Conservation (phyloP, 2,888 invertebrate genomes). For the Caenorhabditis doughertyi region DNA sequence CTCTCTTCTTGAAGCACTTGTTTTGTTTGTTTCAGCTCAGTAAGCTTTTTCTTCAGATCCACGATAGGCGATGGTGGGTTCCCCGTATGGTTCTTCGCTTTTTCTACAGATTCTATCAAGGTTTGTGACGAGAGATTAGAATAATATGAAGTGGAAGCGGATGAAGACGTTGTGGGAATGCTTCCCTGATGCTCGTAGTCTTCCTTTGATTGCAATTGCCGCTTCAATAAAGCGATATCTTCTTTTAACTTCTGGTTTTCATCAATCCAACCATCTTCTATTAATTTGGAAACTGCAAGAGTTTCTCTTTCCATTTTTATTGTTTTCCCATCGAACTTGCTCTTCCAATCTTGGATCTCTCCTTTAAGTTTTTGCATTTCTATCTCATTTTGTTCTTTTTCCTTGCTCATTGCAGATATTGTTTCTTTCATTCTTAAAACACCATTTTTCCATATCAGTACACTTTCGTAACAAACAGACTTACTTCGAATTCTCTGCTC, state of each 20-base stretch:
- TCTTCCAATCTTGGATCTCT: background rate
- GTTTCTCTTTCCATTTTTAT: background rate
- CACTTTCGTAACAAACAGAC: background rate
- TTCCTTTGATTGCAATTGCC: background rate
- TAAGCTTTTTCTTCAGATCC: too few relatives aligned
- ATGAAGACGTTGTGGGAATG: too few relatives aligned
- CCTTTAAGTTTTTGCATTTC: background rate
- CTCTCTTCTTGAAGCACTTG: too few relatives aligned
- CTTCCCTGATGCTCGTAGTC: too few relatives aligned
- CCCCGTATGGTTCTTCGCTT: too few relatives aligned
- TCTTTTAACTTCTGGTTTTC: background rate
- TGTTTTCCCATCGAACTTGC: background rate
- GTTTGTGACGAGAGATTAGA: too few relatives aligned
- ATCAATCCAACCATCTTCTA: background rate
- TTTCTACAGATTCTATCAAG: too few relatives aligned
- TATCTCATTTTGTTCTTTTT: background rate
- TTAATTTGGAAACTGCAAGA: background rate
- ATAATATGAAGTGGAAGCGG: too few relatives aligned
- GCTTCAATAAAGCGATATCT: background rate
- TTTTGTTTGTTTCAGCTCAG: too few relatives aligned
- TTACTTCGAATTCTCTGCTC: background rate
- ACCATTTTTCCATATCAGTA: background rate
- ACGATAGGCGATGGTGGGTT: too few relatives aligned
- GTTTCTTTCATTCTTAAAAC: background rate
- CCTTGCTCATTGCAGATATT: background rate